Base-by-base conservation (phyloP, 2,888 invertebrate genomes). In the Lapara coniferarum region DNA sequence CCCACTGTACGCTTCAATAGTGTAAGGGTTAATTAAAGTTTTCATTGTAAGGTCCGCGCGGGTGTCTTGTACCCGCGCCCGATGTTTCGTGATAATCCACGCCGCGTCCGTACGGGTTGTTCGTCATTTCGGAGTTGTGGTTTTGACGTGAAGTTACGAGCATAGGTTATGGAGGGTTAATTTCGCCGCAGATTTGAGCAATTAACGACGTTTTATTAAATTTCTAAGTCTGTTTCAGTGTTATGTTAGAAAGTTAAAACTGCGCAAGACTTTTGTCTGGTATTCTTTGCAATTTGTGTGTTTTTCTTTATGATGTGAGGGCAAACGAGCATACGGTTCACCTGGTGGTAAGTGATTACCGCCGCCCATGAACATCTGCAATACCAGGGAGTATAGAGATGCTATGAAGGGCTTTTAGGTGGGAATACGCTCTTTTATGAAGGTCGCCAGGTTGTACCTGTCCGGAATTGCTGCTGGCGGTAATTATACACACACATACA, bases 21-120 rank as follows among this genome's bases (percentile, higher is more conserved):
- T 59, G 56, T 57, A 57, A 52, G 46, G 51, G 66, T 66, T 78
- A 82, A 81, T 82, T 81, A 78, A 71, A 71, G 71, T 57, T 69
- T 66, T 75, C 73, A 79, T 78, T 81, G 77, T 80, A 46, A 51
- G 37, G 44, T 63, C 44, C 59, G 59, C 59, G 19, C 13, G 16
- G 59, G 46, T 13, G 46, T 63, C 59, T 63, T 63, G 59, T 63
- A 19, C 46, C 53, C 46, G 46, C n/a, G 16, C 59, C 10, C 59
- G 46, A 63, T 63, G 16, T 46, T 63, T 63, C 46, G 59, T 46
- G 59, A 63, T 63, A 63, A 63, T 63, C 19, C 59, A 10, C 16
- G n/a, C 59, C n/a, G 12, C 16, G 16, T 63, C 4, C 46, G 10
- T 63, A 49, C 16, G 59, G 59, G 59, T 63, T 63, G 10, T 59